Base-by-base conservation (phyloP, 2,797 vertebrate genomes). In the Tolypeutes matacus region DNA sequence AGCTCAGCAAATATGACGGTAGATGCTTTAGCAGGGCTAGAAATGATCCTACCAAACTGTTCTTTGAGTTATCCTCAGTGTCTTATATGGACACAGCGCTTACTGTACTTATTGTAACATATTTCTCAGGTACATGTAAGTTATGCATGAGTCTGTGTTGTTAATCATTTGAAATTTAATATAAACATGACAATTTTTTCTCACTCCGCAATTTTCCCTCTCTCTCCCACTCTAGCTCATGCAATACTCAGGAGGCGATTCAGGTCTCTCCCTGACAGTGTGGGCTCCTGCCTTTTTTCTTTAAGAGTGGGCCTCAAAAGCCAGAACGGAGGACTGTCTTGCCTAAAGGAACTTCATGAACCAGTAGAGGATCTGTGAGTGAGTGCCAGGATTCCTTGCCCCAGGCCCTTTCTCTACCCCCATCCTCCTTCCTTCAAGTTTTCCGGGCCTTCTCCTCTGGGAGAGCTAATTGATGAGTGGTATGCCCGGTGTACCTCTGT, bases 91-190 rank as follows among this genome's bases (percentile, higher is more conserved):
- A n/a, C 20, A 34, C 21, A 1, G 34, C 2, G 15, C 62, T 60
- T 64, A 27, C 12, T 34, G 15, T 31, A 60, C n/a, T 80, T 85
- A 18, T 56, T 53, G n/a, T 65, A 89, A 67, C 53, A 34, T 20
- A 31, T 92, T 84, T 86, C 85, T 93, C 70, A 56, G 58, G 77
- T 96, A 56, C 60, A 18, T 23, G 17, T 46, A 75, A 70, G 53
- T 89, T 89, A 53, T 82, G 13, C 58, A 62, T 49, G 49, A 75
- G 73, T 36, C 58, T 94, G 53, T 67, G 85, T 70, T 89, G 31
- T 83, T 83, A 58, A 86, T 13, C 13, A 39, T 42, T 58, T 78
- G 73, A 62, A 92, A 92, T 92, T 88, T 85, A 73, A 87, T 88
- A 76, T 83, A 82, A 95, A 58, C 34, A 25, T 0, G 3, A 34